phyloP scores from a whole-genome alignment of 2,888 invertebrate genomes.

The Ditylenchus weischeri region DNA sequence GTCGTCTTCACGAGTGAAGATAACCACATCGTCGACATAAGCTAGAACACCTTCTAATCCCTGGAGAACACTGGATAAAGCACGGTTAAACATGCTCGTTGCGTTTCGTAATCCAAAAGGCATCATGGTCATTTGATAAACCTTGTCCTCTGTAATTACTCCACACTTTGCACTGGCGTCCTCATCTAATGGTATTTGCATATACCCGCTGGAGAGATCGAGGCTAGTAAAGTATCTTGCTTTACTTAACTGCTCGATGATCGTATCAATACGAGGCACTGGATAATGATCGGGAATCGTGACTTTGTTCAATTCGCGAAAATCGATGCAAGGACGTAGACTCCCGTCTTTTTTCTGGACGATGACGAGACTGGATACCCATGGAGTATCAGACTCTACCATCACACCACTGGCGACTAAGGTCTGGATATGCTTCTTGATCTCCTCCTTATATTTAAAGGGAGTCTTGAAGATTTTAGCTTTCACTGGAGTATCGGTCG shows the following conservation, averaged over 20 bases:
- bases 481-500: conserved; percentile 32
- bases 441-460: conserved; percentile 29
- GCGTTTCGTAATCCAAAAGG: conserved; percentile 32
- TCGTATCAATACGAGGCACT: conserved; percentile 19
- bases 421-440: conserved; percentile 37
- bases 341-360: conserved; percentile 40
- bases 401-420: conserved; percentile 30
- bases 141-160: conserved; percentile 24
- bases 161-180: conserved; percentile 26
- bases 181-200: conserved; percentile 25
- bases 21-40: conserved; percentile 23
- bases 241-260: conserved; percentile 16
- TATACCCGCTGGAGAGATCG: conserved; percentile 21
- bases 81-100: conserved; percentile 15
- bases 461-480: conserved; percentile 29
- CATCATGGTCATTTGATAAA: conserved; percentile 27
- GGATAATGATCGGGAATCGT: conserved; percentile 39
- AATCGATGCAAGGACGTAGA: conserved; percentile 39
- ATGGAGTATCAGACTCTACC: conserved; percentile 37
- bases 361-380: conserved; percentile 27
- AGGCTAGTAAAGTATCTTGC: conserved; percentile 13
- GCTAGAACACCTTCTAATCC: conserved; percentile 20
- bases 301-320: conserved; percentile 32
- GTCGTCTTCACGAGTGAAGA: conserved; percentile 6
- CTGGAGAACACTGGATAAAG: conserved; percentile 21